phyloP scores from a whole-genome alignment of 2,113 vertebrate species.

The Cyphomyrus discorhynchus region DNA sequence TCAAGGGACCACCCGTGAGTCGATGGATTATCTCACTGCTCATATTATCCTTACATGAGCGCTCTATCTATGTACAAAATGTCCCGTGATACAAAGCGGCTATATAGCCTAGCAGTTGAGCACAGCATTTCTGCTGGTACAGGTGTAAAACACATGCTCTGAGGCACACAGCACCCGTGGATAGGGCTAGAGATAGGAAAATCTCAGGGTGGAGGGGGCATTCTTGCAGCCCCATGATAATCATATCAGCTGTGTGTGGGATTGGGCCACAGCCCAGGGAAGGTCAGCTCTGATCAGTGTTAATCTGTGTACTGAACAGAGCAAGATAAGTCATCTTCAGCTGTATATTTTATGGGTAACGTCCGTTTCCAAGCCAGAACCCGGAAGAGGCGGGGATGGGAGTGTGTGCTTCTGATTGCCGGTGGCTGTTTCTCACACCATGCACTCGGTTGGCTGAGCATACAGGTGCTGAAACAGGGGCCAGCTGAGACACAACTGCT shows the following conservation, averaged over 20 bases:
- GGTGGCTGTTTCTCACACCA: not conserved
- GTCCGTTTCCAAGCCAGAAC: not conserved
- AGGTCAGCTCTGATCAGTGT: not conserved
- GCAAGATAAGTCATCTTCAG: not conserved
- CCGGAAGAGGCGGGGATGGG: not conserved
- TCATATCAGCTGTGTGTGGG: not conserved
- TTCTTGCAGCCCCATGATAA: not conserved
- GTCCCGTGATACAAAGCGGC: not conserved
- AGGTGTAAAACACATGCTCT: not conserved
- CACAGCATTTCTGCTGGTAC: not conserved
- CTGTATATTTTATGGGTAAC: not conserved
- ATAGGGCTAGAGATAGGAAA: not conserved
- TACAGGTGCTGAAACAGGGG: not conserved
- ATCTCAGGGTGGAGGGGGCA: not conserved
- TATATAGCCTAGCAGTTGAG: not conserved
- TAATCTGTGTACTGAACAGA: not conserved
- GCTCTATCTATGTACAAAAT: not conserved
- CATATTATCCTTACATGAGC: not conserved
- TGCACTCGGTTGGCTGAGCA: not conserved
- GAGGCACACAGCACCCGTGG: not conserved
- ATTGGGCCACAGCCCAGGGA: not conserved
- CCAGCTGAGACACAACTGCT: not conserved
- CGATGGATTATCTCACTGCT: not conserved
- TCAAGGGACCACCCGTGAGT: not conserved
- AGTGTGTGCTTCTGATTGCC: not conserved